Conservation (phyloP, 2,113 vertebrate genomes). For the Oncorhynchus masou region DNA sequence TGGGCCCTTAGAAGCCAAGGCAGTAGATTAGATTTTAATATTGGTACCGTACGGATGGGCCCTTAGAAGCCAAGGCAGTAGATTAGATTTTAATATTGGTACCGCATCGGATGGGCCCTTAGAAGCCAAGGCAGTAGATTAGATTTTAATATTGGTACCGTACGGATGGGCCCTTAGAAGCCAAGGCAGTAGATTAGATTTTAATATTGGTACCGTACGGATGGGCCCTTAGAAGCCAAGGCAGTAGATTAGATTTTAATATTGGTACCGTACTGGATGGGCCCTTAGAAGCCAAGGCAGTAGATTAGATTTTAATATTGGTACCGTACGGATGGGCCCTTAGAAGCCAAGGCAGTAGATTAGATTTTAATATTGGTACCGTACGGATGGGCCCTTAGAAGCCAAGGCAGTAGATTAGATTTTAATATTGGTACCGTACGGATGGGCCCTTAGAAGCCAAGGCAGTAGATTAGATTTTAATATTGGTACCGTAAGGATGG, state of each 20-base stretch:
- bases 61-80: too few relatives aligned
- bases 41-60: too few relatives aligned
- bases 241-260: slow-evolving; percentile 28
- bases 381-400: slow-evolving; percentile 20
- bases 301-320: slow-evolving; percentile 12
- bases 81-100: too few relatives aligned
- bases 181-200: slow-evolving; percentile 42
- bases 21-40: too few relatives aligned
- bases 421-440: background rate
- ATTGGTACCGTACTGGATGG: slow-evolving; percentile 19
- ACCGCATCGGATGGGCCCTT: too few relatives aligned
- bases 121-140: too few relatives aligned
- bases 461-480: slow-evolving; percentile 39
- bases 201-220: background rate
- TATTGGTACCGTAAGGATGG: slow-evolving; percentile 21
- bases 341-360: slow-evolving; percentile 44
- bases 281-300: slow-evolving; percentile 47
- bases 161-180: slow-evolving; percentile 30
- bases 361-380: slow-evolving; percentile 24
- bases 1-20: too few relatives aligned
- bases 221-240: slow-evolving; percentile 41
- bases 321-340: slow-evolving; percentile 23
- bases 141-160: slow-evolving; percentile 10
- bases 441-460: slow-evolving; percentile 37
- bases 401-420: slow-evolving; percentile 35